These are phyloP conservation scores for Cladopsammia gracilis DNA, from an alignment of 64 coral and sea anemone species.

Conservation along the genomic window DNA sequence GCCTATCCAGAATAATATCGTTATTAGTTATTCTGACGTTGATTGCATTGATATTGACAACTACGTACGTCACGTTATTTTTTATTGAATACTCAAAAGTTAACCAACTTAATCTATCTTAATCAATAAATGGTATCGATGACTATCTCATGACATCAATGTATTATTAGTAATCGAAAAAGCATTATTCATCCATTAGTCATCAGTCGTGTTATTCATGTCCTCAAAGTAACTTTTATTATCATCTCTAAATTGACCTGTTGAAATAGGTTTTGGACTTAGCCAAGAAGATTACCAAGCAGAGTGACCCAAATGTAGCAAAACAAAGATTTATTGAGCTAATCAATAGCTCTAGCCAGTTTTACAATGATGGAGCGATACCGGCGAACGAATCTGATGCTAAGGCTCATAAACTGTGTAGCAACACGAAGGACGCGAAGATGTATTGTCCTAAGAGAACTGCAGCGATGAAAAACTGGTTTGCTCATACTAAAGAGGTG, in stretches of 20 bases:
- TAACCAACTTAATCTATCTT: too few species aligned
- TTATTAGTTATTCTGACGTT: too few species aligned
- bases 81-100: too few species aligned
- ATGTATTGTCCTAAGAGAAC: conserved; percentile 47
- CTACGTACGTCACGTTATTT: too few species aligned
- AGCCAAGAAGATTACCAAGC: conserved; percentile 32
- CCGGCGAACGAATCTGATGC: conserved; percentile 62
- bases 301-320: conserved; percentile 11
- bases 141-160: too few species aligned
- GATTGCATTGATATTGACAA: too few species aligned
- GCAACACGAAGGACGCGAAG: conserved; percentile 9
- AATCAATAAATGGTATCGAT: too few species aligned
- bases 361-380: conserved; percentile 19
- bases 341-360: conserved; percentile 3
- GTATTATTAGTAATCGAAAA: too few species aligned
- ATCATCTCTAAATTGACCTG: background rate
- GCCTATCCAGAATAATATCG: too few species aligned
- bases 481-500: conserved; percentile 52
- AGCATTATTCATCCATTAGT: too few species aligned
- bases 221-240: background rate
- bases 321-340: conserved; percentile 12
- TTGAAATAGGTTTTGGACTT: conserved; percentile 34
- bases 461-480: conserved; percentile 49
- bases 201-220: too few species aligned
- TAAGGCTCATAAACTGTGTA: conserved; percentile 44